These are phyloP conservation scores for Netelia fuscicornis DNA, from an alignment of 2,888 invertebrate genomes.

Conservation along the genomic window DNA sequence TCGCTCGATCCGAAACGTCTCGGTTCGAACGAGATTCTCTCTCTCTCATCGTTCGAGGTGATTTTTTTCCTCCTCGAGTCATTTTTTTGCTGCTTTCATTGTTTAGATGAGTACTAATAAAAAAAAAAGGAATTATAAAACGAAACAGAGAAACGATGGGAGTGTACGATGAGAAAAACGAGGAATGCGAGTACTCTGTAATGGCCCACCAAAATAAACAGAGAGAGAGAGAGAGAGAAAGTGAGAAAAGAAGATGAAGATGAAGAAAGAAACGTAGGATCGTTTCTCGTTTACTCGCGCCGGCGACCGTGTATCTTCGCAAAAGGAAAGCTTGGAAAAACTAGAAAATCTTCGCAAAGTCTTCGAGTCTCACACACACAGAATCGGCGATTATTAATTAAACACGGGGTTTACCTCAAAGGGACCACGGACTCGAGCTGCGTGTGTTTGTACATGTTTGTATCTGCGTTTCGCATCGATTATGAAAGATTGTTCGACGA, in stretches of 20 bases:
- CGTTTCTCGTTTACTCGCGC: constrained; percentile 67
- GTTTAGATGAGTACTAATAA: constrained; percentile 83
- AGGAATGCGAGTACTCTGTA: constrained; percentile 44
- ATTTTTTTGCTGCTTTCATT: constrained; percentile 82
- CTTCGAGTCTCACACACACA: constrained; percentile 29
- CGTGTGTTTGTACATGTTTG: constrained; percentile 14
- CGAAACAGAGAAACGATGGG: constrained; percentile 53
- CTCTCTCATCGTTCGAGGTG: constrained; percentile 71
- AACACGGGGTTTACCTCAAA: constrained; percentile 36
- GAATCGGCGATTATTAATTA: constrained; percentile 27
- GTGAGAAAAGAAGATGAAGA: constrained; percentile 28
- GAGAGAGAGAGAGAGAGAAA: constrained; percentile 24
- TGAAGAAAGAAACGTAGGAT: constrained; percentile 30
- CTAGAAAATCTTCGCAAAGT: constrained; percentile 2
- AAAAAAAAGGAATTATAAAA: constrained; percentile 67
- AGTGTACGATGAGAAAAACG: constrained; percentile 57
- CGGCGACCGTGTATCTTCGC: constrained; percentile 62
- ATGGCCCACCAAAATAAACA: constrained; percentile 23
- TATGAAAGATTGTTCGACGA: constrained; percentile 1
- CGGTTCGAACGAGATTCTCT: constrained; percentile 66
- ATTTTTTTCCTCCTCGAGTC: constrained; percentile 76
- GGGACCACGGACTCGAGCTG: constrained; percentile 55
- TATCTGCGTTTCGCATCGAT: neutral
- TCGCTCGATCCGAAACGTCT: constrained; percentile 33
- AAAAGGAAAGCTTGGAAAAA: constrained; percentile 6